Evolutionary conservation across 2,888 invertebrate genomes (phyloP).

Genomic region (Ptychoptera albimana): DNA sequence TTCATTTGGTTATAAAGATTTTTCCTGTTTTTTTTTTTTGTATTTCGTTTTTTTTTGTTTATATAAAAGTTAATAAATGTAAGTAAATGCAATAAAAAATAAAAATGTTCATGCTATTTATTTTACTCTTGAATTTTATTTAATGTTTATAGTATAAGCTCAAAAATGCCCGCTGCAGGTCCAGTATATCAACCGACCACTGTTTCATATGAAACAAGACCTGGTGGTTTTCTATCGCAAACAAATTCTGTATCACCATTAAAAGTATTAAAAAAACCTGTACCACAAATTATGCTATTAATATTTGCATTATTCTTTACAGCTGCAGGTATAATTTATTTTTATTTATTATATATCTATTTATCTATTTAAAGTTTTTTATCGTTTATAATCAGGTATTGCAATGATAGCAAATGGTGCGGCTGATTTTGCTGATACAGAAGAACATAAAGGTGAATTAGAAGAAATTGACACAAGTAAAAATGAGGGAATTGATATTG

Average conservation of each 20-base stretch:
- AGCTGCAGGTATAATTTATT: constrained; percentile 22
- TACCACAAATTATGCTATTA: constrained; percentile 18
- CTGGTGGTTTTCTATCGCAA: constrained; percentile 25
- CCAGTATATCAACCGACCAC: constrained; percentile 67
- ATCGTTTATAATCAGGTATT: constrained; percentile 31
- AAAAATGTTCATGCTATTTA: too few relatives aligned
- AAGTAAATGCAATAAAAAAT: too few relatives aligned
- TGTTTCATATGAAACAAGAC: constrained; percentile 51
- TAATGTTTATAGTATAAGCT: too few relatives aligned
- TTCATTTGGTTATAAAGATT: too few relatives aligned
- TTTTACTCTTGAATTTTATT: too few relatives aligned
- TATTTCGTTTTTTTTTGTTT: too few relatives aligned
- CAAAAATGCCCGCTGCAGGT: constrained; percentile 46
- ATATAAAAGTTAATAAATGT: too few relatives aligned
- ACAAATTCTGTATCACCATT: constrained; percentile 20
- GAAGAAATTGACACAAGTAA: constrained; percentile 13
- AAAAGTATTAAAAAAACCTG: constrained; percentile 19
- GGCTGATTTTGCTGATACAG: constrained; percentile 38
- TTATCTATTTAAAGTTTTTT: not conserved
- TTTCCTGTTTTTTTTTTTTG: too few relatives aligned
- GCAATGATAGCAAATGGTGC: constrained; percentile 47
- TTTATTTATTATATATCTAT: too few relatives aligned
- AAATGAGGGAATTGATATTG: constrained; percentile 25
- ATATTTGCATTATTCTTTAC: constrained; percentile 20
- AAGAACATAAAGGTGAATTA: constrained; percentile 22